Evolutionary conservation across 2,888 invertebrate species (phyloP).

Genomic region (Adelognathus sp.): DNA sequence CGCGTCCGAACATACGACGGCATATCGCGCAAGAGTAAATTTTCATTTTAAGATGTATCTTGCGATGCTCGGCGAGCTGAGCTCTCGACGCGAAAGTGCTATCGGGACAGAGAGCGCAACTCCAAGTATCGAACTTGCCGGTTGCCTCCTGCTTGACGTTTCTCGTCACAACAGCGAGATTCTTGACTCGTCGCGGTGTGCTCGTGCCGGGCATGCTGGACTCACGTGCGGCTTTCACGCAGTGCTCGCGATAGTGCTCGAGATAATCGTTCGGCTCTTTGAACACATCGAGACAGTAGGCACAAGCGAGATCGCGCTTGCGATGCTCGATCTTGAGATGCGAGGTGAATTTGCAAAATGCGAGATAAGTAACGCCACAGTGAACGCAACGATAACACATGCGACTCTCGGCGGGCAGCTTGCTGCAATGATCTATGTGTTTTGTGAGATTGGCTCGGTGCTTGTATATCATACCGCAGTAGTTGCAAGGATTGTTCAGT

Average conservation of each 20-base stretch:
- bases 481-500: slow-evolving; percentile 74
- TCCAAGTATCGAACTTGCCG: slow-evolving; percentile 74
- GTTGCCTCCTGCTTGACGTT: neutral
- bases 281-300: slow-evolving; percentile 82
- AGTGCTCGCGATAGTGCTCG: slow-evolving; percentile 78
- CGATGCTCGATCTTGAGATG: slow-evolving; percentile 72
- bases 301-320: slow-evolving; percentile 81
- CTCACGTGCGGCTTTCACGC: neutral
- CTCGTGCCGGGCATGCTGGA: neutral
- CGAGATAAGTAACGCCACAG: slow-evolving; percentile 76
- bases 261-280: slow-evolving; percentile 82
- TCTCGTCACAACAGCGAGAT: too few species aligned
- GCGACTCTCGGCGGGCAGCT: slow-evolving; percentile 67
- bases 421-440: slow-evolving; percentile 72
- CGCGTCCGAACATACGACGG: slow-evolving; percentile 85
- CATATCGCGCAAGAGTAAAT: slow-evolving; percentile 85
- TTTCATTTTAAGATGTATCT: slow-evolving; percentile 86
- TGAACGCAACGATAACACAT: slow-evolving; percentile 74
- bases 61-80: slow-evolving; percentile 86
- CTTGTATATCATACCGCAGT: slow-evolving; percentile 79
- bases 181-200: too few species aligned
- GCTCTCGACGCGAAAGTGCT: slow-evolving; percentile 80
- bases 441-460: slow-evolving; percentile 75
- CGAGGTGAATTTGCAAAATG: slow-evolving; percentile 75
- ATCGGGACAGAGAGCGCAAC: slow-evolving; percentile 84